phyloP scores from a whole-genome alignment of 2,888 invertebrate species.

The Aporophyla nigra region DNA sequence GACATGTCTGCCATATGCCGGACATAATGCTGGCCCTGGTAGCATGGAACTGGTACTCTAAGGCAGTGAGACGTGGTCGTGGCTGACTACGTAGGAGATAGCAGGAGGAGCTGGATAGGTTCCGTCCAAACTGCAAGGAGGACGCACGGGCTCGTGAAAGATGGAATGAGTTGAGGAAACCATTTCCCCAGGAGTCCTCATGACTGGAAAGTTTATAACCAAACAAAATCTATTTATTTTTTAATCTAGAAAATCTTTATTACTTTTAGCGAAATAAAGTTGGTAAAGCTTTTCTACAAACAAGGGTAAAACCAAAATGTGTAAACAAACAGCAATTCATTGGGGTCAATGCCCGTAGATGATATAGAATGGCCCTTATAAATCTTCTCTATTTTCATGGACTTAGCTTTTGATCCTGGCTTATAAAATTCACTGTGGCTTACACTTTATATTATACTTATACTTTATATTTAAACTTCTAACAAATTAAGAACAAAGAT shows the following conservation, averaged over 20 bases:
- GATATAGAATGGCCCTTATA: slow-evolving; percentile 15
- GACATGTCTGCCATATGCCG: too few relatives aligned
- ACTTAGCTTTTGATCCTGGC: slow-evolving; percentile 32
- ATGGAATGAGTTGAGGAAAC: too few relatives aligned
- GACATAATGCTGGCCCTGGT: too few relatives aligned
- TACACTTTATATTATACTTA: too few relatives aligned
- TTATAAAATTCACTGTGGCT: not conserved
- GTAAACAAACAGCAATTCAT: slow-evolving; percentile 6
- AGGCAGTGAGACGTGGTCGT: too few relatives aligned
- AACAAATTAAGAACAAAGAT: not conserved
- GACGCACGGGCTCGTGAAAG: too few relatives aligned
- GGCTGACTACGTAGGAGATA: too few relatives aligned
- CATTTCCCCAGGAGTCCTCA: too few relatives aligned
- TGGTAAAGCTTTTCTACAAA: not conserved
- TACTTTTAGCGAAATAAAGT: not conserved
- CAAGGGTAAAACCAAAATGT: slow-evolving; percentile 14
- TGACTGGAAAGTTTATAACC: not conserved
- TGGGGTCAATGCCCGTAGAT: slow-evolving; percentile 43
- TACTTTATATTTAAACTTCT: not conserved
- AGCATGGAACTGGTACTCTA: too few relatives aligned
- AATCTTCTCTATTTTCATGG: slow-evolving; percentile 31
- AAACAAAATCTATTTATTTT: not conserved
- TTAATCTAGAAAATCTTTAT: too few relatives aligned
- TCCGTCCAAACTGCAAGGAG: too few relatives aligned
- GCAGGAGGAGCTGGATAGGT: too few relatives aligned